Evolutionary conservation across 2,797 vertebrate genomes (phyloP), one percentile per base, ranked within the genome.

Genomic region (Malurus splendens): DNA sequence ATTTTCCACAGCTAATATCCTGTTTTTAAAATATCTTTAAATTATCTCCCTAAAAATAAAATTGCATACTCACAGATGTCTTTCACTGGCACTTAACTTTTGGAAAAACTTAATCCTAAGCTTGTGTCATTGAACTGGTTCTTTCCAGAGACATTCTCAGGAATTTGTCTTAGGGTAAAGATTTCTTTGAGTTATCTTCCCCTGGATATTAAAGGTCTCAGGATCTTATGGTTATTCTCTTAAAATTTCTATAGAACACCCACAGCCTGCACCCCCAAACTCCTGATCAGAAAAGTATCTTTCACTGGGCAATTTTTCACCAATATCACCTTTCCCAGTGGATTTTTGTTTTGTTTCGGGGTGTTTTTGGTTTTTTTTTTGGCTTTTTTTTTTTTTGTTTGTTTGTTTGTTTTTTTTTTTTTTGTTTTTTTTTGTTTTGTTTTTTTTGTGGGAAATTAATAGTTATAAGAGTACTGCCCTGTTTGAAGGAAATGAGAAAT

Each of bases 1-100:
- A 89, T 93, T 94, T 94, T 94, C 92, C 90, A 93, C 82, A 81
- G 84, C 20, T 87, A 90, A 91, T 95, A 91, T 92, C 82, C 92
- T 91, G 82, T 44, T 89, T 90, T 89, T 23, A 83, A 93, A 93
- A 86, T 89, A 67, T 72, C 32, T 90, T 87, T 81, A 93, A 93
- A 93, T 66, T 45, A 78, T 83, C 7, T 81, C 36, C 48, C 93
- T 95, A 91, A 92, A 95, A 93, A 93, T 94, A 93, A 92, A 92
- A 61, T 70, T 3, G 1, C 61, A n/a, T 60, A 57, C 23, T 94
- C n/a, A 91, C 38, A 81, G 39, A 52, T 44, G 64, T 70, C 86
- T 74, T 94, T 94, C 62, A 79, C 70, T 91, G 48, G 7, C 47
- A 72, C 64, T 82, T 67, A 84, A 68, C 12, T 91, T 82, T 85